Evolutionary conservation across 2,888 invertebrate genomes (phyloP), one percentile per base, ranked within the genome.

Genomic region (Trachelus tabidus): DNA sequence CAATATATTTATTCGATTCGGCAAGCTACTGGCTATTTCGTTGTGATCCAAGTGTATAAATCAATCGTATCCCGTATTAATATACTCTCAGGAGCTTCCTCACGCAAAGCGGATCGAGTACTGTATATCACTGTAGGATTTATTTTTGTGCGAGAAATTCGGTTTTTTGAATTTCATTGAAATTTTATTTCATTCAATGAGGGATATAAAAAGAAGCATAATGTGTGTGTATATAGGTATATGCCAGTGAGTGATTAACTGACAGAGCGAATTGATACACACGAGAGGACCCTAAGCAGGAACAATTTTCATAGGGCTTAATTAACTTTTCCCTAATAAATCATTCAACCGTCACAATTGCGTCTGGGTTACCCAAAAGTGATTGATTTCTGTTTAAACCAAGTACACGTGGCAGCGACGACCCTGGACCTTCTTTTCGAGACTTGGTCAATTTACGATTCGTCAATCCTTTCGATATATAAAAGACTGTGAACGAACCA

Each of bases 301-400:
- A 68, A 75, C 35, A 40, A 40, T 68, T 77, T 37, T 34, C 34
- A 30, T 68, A 15, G 71, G 6, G 76, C 69, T 78, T 81, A 81
- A 81, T 82, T 81, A 81, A 80, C 76, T 71, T 40, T 74, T 11
- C 69, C 34, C 34, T 79, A 76, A 80, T 80, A 69, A 80, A 80
- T 82, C 77, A 75, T 69, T 75, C 35, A 73, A 69, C 31, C 74
- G 73, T 69, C 77, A 81, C 78, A 75, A 34, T 76, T 33, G 12
- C 68, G 6, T 9, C 9, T 6, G 9, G 56, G 56, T 9, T 23
- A 9, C 2, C 56, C 23, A 23, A 0, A 15, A 23, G 9, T 9
- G 9, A 56, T 56, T 1, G 56, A 56, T 56, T 56, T 56, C 23
- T 56, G 23, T 56, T 23, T 56, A 23, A 56, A 56, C 56, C 56